phyloP scores from a whole-genome alignment of 1,140 invertebrate species.

The Psilanteris sp. region DNA sequence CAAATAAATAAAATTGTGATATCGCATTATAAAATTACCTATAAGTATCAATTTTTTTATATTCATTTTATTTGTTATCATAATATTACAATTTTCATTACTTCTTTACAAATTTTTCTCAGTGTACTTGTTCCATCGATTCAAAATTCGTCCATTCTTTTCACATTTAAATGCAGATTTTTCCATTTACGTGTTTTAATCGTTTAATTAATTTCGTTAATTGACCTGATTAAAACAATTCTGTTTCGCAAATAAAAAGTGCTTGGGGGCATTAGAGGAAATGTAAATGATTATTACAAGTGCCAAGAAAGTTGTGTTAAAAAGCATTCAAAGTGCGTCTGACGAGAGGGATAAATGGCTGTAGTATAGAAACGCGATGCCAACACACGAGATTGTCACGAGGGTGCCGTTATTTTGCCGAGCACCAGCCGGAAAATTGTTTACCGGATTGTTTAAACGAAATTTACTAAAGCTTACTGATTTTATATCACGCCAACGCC shows the following conservation, averaged over 20 bases:
- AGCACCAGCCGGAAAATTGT: constrained; percentile 79
- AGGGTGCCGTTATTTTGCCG: constrained; percentile 79
- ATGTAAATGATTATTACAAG: constrained; percentile 35
- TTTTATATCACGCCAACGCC: constrained; percentile 79
- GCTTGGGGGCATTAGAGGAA: constrained; percentile 5
- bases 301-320: constrained; percentile 42
- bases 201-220: no score
- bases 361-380: constrained; percentile 64
- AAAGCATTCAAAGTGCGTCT: constrained; percentile 47
- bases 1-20: no score
- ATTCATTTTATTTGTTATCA: no score
- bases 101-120: no score
- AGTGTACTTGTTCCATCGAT: no score
- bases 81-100: no score
- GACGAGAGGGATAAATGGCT: constrained; percentile 58
- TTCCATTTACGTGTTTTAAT: no score
- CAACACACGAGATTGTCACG: constrained; percentile 68
- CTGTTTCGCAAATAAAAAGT: neutral
- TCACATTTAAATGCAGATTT: no score
- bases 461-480: constrained; percentile 80
- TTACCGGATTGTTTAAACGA: constrained; percentile 81
- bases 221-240: no score
- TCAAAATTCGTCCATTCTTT: no score
- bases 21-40: no score
- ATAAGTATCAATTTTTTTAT: no score